Evolutionary conservation across 2,888 invertebrate genomes (phyloP), one percentile per base, ranked within the genome.

Genomic region (Bembecia ichneumoniformis): DNA sequence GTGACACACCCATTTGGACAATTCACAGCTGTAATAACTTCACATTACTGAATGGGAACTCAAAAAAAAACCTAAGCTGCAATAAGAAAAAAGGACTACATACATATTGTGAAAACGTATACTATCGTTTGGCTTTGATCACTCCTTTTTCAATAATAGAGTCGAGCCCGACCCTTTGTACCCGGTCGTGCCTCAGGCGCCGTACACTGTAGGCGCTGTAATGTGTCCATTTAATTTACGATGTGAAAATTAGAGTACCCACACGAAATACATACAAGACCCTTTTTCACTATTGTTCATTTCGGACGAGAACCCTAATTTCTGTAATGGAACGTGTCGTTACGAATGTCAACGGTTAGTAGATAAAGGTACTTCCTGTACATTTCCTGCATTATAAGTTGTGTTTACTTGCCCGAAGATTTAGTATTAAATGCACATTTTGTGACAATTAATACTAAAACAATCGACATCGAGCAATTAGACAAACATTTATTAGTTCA

Each of bases 131-230:
- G 71, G 74, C 82, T 83, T 83, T 83, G 83, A 84, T 82, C 86
- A 77, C 74, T 77, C 82, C 80, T 75, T 81, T 81, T 81, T 80
- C 82, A 80, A 83, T 82, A 83, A 81, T 81, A 76, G 72, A 76
- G 69, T 60, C 57, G 68, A 69, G 63, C 69, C 60, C 64, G 54
- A 56, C 54, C 73, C 77, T 82, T 81, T 81, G 77, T 74, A 64
- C 62, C 59, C 59, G 59, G 58, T 58, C 59, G 60, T 52, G 76
- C 82, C 73, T 55, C 59, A 57, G 75, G 78, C 77, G 60, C 55
- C 57, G 55, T 57, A 52, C 56, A 52, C 56, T 52, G 63, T 61
- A 62, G 58, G 58, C 60, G 58, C 65, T 59, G 71, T 75, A 71
- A 80, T 75, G 71, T 77, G 74, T 76, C 75, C 77, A 80, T 82